These are phyloP conservation scores for Gymnorhina tibicen DNA, from an alignment of 2,113 vertebrate genomes.

Conservation along the genomic window DNA sequence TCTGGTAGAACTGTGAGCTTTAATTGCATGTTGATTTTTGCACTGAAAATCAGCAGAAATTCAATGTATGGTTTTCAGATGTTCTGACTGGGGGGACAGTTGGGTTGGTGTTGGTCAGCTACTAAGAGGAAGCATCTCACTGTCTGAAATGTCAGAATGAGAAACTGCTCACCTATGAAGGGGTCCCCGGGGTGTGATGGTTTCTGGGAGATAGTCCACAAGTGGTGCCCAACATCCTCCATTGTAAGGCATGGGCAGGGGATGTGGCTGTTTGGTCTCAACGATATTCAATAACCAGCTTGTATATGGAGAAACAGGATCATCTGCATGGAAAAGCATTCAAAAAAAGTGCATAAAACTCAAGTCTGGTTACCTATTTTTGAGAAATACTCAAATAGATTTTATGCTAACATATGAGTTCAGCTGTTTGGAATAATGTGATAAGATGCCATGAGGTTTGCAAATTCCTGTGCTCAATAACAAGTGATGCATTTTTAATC, in stretches of 20 bases:
- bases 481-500: slow-evolving; percentile 45
- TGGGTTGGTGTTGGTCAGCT: background rate
- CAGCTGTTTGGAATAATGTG: background rate
- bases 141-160: background rate
- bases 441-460: background rate
- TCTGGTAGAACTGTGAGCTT: background rate
- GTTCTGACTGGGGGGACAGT: background rate
- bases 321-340: slow-evolving; percentile 71
- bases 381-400: background rate
- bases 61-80: background rate
- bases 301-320: slow-evolving; percentile 91
- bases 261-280: slow-evolving; percentile 90
- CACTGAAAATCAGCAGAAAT: background rate
- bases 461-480: slow-evolving; percentile 22
- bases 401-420: background rate
- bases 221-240: slow-evolving; percentile 97
- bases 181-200: slow-evolving; percentile 90
- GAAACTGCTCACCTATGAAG: slow-evolving; percentile 84
- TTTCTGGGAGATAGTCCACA: slow-evolving; percentile 97
- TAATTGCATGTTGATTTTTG: background rate
- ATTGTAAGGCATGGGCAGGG: slow-evolving; percentile 93
- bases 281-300: slow-evolving; percentile 91
- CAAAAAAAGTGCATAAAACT: background rate
- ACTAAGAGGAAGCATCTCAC: background rate
- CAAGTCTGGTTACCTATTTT: background rate